A percentile compares a stretch with the other conserved stretches of the same genome.
phyloP scores from a whole-genome alignment of 2,113 vertebrate genomes.

The Cavia aperea region DNA sequence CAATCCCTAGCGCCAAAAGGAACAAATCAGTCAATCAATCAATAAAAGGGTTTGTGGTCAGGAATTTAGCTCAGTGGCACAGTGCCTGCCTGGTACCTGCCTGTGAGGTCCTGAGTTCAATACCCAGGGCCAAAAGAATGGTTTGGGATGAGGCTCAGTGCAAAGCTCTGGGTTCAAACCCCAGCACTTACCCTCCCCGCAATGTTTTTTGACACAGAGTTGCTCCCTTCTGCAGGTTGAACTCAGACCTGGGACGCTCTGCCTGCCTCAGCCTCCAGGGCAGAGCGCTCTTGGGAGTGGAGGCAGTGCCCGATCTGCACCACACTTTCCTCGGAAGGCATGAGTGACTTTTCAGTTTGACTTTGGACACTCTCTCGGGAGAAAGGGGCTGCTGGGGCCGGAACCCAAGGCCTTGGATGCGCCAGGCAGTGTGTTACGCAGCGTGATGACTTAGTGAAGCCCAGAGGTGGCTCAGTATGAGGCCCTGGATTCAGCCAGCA shows the following conservation, averaged over 20 bases:
- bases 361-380: neutral
- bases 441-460: neutral
- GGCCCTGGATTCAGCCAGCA: neutral
- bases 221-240: neutral
- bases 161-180: neutral
- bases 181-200: too few relatives aligned
- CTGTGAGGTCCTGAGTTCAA: too few relatives aligned
- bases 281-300: neutral
- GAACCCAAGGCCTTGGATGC: too few relatives aligned
- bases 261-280: neutral
- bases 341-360: neutral
- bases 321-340: neutral
- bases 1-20: too few relatives aligned
- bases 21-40: too few relatives aligned
- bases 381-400: neutral
- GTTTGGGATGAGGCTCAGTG: too few relatives aligned
- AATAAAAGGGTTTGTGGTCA: too few relatives aligned
- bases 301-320: neutral
- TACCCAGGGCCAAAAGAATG: too few relatives aligned
- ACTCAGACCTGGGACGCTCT: neutral
- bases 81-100: too few relatives aligned
- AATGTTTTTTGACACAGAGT: neutral
- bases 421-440: too few relatives aligned
- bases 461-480: neutral
- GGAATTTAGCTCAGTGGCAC: too few relatives aligned